A percentile compares a stretch with the other conserved stretches of the same genome.
phyloP scores from a whole-genome alignment of 2,888 invertebrate species.

The Megaustenia siamemsis region DNA sequence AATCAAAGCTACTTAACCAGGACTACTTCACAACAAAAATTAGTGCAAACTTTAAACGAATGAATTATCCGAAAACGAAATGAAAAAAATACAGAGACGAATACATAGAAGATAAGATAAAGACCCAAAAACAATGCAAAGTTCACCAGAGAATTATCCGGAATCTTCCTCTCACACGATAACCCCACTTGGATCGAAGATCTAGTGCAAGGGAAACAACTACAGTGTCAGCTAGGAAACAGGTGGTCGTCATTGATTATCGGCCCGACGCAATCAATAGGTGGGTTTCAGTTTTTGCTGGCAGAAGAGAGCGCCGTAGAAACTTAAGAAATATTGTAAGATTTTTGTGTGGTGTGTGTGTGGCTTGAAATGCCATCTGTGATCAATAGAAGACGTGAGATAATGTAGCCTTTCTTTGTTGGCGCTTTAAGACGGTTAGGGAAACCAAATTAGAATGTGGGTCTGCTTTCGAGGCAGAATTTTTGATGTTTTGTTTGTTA shows the following conservation, averaged over 20 bases:
- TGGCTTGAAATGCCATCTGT: conserved; percentile 23
- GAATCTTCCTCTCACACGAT: not conserved
- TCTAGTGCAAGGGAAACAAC: conserved; percentile 47
- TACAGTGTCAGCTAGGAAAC: conserved; percentile 38
- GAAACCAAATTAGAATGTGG: not conserved
- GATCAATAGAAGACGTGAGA: conserved; percentile 33
- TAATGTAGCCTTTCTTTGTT: conserved; percentile 17
- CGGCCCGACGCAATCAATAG: conserved; percentile 41
- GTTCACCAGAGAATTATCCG: too few relatives aligned
- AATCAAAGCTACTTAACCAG: too few relatives aligned
- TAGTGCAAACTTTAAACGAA: too few relatives aligned
- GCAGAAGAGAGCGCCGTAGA: conserved; percentile 6
- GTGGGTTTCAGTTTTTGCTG: not conserved
- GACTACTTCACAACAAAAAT: too few relatives aligned
- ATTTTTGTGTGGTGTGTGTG: too few relatives aligned
- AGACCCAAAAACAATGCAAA: too few relatives aligned
- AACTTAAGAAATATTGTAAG: conserved; percentile 30
- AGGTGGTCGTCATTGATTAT: conserved; percentile 50
- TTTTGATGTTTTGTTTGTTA: too few relatives aligned
- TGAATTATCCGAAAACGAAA: too few relatives aligned
- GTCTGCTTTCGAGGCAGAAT: not conserved
- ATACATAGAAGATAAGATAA: too few relatives aligned
- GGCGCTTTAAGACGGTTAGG: not conserved
- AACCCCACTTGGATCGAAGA: conserved; percentile 31
- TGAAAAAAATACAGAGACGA: too few relatives aligned